These are phyloP conservation scores for Theretra japonica DNA, from an alignment of 2,888 invertebrate species.

Conservation along the genomic window DNA sequence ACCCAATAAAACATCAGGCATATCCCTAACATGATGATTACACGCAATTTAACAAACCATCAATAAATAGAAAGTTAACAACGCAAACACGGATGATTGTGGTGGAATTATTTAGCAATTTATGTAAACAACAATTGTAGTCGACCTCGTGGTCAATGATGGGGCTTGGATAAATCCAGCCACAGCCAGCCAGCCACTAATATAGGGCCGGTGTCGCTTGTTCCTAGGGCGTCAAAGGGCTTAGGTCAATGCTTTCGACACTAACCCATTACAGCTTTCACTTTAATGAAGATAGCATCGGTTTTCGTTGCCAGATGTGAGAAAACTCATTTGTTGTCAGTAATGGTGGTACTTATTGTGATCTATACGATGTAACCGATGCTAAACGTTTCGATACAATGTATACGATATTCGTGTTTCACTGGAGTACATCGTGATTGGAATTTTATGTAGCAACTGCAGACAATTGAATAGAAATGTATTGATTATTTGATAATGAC, in stretches of 20 bases:
- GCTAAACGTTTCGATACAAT: not conserved
- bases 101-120: constrained; percentile 30
- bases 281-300: constrained; percentile 34
- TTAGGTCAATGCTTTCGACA: constrained; percentile 27
- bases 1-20: no score
- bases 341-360: constrained; percentile 37
- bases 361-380: constrained; percentile 12
- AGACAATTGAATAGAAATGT: not conserved
- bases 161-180: constrained; percentile 50
- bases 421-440: not conserved
- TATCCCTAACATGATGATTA: not conserved
- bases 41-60: no score
- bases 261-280: constrained; percentile 35
- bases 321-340: constrained; percentile 34
- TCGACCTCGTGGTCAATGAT: constrained; percentile 64
- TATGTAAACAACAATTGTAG: constrained; percentile 55
- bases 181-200: constrained; percentile 25
- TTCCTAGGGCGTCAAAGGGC: constrained; percentile 25
- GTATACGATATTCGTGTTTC: not conserved
- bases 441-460: constrained; percentile 1
- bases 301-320: constrained; percentile 31
- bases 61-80: constrained; percentile 22
- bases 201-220: constrained; percentile 26
- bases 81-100: constrained; percentile 21
- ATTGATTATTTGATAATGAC: constrained; percentile 6